Percentiles rank a stretch among this genome's conserved stretches.
Evolutionary conservation across 2,113 vertebrate genomes (phyloP).

Genomic region (Pseudorectes ferrugineus): DNA sequence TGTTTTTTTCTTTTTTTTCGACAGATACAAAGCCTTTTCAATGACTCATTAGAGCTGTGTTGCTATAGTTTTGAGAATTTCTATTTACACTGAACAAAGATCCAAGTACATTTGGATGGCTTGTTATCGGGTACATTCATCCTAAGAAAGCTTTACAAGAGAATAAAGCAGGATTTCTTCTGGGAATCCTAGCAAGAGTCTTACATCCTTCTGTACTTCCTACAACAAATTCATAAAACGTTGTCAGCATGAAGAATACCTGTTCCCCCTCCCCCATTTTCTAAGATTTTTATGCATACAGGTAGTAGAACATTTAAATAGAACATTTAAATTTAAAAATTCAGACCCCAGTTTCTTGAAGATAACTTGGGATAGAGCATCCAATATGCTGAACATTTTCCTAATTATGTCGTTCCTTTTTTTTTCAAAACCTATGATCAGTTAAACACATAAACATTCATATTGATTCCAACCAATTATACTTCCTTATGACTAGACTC

Average conservation of each 20-base stretch:
- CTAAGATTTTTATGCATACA: neutral
- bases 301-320: neutral
- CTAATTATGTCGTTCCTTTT: neutral
- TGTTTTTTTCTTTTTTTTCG: neutral
- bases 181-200: neutral
- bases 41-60: slow-evolving; percentile 5
- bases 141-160: neutral
- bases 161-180: neutral
- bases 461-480: neutral
- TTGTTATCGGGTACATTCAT: neutral
- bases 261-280: neutral
- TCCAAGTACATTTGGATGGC: neutral
- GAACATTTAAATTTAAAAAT: neutral
- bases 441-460: neutral
- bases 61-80: slow-evolving; percentile 26
- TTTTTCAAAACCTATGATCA: neutral
- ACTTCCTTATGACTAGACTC: neutral
- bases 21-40: slow-evolving; percentile 31
- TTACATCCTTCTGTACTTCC: neutral
- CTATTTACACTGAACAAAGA: slow-evolving; percentile 9
- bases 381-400: neutral
- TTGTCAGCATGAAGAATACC: neutral
- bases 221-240: neutral
- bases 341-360: neutral
- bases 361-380: neutral